Base-by-base conservation (phyloP, 2,113 vertebrate species). In the Steatornis caripensis region DNA sequence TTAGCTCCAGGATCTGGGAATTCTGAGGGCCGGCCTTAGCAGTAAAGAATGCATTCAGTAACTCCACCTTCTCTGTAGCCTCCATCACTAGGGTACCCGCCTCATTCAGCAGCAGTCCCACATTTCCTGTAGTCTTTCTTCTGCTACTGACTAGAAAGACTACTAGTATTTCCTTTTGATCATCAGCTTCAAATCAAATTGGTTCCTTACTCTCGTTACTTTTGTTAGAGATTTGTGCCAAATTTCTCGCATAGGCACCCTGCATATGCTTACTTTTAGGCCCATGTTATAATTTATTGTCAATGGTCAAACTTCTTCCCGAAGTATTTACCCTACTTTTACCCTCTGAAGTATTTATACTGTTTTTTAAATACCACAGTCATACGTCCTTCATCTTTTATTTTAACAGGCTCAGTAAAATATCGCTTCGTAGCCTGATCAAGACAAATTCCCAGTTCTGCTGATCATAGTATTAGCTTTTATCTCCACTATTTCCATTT, bases 181-280 rank as follows among this genome's bases (percentile, higher is more conserved):
- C 1, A 1, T 5, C 61, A 85, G 36, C 36, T 66, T 41, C 82
- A 82, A 74, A 61, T 2, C 9, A 58, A 23, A 55, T 41, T 45
- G 5, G 0, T 6, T 8, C 2, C 48, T 66, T 66, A 1, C 4
- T 37, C 29, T 84, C 41, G n/a, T 12, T 75, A 17, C 5, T 71
- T 71, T 46, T 45, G 7, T 60, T 64, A 36, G 15, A 71, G n/a
- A 19, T 51, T 82, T 90, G 10, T 87, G 46, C 5, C 19, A 66
- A 53, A 8, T 65, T 84, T 93, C 62, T 10, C 10, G 0, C 8
- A 15, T 46, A 60, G 27, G 5, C 21, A 36, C 14, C 8, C 72
- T 54, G 39, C 23, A 24, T 39, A 36, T 29, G 22, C 43, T 51
- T 77, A 69, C 34, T 3, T 82, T 79, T 68, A 61, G 49, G 10